A percentile compares a stretch with the other conserved stretches of the same genome.
Evolutionary conservation across 2,797 vertebrate species (phyloP).

Genomic region (Chloroceryle amazona): DNA sequence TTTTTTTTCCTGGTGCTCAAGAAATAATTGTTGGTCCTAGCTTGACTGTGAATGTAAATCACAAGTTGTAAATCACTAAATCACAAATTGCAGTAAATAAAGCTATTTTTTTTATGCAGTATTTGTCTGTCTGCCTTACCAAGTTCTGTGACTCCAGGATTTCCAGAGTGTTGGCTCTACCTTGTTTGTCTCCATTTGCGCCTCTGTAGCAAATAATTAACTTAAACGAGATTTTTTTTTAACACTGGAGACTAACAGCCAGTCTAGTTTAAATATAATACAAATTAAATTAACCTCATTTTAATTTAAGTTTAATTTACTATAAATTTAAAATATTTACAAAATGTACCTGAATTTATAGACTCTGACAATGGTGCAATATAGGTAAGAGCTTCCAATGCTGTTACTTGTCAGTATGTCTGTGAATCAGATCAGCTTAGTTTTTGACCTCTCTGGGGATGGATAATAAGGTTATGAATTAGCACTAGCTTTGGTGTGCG

Average conservation of each 20-base stretch:
- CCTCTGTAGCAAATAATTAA: not conserved
- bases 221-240: not conserved
- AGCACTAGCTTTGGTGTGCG: not conserved
- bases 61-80: not conserved
- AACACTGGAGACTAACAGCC: not conserved
- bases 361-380: not conserved
- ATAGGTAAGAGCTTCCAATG: not conserved
- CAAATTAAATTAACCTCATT: not conserved
- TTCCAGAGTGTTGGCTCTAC: not conserved
- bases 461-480: slow-evolving; percentile 47
- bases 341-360: not conserved
- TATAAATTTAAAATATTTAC: not conserved
- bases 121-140: not conserved
- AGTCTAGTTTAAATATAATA: not conserved
- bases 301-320: not conserved
- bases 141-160: not conserved
- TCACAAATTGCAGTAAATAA: slow-evolving; percentile 20
- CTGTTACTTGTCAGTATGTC: not conserved
- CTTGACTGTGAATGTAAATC: not conserved
- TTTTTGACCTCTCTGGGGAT: slow-evolving; percentile 16
- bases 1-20: not conserved
- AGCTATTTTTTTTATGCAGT: not conserved
- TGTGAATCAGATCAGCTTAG: slow-evolving; percentile 24
- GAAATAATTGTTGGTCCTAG: not conserved
- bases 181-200: not conserved